phyloP scores from a whole-genome alignment of 2,888 invertebrate genomes.

The Luperina testacea region DNA sequence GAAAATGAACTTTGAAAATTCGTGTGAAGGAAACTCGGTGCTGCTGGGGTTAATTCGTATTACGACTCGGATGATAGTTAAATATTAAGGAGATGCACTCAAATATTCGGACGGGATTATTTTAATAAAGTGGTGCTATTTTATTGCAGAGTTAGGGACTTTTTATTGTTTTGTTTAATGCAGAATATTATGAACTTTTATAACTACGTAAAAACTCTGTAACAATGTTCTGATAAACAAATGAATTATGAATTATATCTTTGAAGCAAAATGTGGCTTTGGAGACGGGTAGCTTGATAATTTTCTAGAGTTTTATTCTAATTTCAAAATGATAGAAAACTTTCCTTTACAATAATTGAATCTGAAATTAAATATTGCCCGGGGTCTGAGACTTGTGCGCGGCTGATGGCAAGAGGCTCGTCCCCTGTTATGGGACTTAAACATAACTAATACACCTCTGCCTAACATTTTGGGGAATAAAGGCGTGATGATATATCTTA shows the following conservation, averaged over 20 bases:
- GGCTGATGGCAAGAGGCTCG: too few relatives aligned
- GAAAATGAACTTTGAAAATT: constrained; percentile 78
- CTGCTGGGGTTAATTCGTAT: constrained; percentile 66
- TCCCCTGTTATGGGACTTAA: background rate
- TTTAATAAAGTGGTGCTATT: constrained; percentile 22
- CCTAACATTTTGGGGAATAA: background rate
- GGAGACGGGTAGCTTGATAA: too few relatives aligned
- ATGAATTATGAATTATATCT: background rate
- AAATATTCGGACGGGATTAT: constrained; percentile 31
- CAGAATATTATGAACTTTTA: background rate
- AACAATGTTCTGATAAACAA: background rate
- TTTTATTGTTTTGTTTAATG: background rate
- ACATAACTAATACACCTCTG: background rate
- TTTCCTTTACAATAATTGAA: background rate
- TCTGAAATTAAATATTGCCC: too few relatives aligned
- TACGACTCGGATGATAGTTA: constrained; percentile 60
- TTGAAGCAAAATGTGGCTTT: background rate
- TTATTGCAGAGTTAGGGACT: background rate
- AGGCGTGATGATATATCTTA: background rate
- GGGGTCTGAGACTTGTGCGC: too few relatives aligned
- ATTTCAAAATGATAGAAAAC: background rate
- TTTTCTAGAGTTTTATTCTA: background rate
- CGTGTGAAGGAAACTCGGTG: constrained; percentile 73
- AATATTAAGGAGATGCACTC: constrained; percentile 45
- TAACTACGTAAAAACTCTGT: background rate